phyloP scores from a whole-genome alignment of 2,113 vertebrate genomes.

The Cottus gobio region DNA sequence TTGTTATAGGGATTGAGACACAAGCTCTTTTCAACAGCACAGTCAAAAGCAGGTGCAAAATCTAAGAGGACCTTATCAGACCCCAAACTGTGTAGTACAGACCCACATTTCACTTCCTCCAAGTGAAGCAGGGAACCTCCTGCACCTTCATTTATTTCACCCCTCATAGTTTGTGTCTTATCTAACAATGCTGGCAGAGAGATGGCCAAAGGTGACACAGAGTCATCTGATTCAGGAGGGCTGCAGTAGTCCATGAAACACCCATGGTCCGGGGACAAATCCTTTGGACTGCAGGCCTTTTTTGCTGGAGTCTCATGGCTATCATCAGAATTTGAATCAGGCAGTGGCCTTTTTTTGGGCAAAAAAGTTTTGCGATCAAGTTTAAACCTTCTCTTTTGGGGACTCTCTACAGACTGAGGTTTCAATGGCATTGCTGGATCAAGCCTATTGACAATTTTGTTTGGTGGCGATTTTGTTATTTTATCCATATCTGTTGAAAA shows the following conservation, averaged over 20 bases:
- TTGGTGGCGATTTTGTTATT: background rate
- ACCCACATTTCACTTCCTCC: background rate
- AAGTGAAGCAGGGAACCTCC: background rate
- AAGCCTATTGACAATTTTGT: background rate
- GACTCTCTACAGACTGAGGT: slow-evolving; percentile 29
- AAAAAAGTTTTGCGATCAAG: slow-evolving; percentile 24
- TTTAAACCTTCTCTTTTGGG: background rate
- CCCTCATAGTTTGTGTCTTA: background rate
- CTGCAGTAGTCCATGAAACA: slow-evolving; percentile 47
- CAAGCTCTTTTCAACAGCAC: slow-evolving; percentile 50
- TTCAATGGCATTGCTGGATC: slow-evolving; percentile 21
- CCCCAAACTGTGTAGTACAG: background rate
- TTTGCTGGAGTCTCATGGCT: slow-evolving; percentile 51
- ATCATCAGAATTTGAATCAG: slow-evolving; percentile 35
- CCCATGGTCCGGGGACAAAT: slow-evolving; percentile 57
- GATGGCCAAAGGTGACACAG: background rate
- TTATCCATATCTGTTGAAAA: slow-evolving; percentile 42
- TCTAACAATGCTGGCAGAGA: background rate
- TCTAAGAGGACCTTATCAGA: background rate
- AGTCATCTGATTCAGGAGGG: background rate
- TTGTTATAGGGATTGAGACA: slow-evolving; percentile 47
- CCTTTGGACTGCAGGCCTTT: slow-evolving; percentile 21
- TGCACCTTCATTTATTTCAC: background rate
- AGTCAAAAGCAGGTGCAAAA: slow-evolving; percentile 32
- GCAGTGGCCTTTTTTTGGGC: slow-evolving; percentile 33